Conservation (phyloP, 1,140 invertebrate genomes). For the Leptinotarsa undecemlineata region DNA sequence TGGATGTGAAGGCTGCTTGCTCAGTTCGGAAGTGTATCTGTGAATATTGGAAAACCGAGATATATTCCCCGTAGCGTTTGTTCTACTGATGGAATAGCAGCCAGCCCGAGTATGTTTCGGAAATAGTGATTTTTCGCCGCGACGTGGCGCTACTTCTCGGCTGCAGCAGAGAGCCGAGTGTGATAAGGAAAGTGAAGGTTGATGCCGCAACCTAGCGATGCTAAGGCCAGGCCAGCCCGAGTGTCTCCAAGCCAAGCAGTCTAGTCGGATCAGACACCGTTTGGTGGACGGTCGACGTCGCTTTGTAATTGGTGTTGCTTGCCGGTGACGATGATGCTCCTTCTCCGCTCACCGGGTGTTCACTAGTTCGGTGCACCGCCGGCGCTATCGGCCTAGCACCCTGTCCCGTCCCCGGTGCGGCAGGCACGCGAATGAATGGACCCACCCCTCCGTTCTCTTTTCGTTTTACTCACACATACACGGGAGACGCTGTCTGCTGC, state of each 20-base stretch:
- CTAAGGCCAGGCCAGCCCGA: neutral
- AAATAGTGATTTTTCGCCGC: neutral
- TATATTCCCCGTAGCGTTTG: no score
- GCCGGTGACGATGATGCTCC: constrained; percentile 20
- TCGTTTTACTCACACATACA: neutral
- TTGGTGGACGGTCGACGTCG: neutral
- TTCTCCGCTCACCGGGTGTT: neutral
- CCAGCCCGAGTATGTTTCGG: neutral
- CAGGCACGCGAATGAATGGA: constrained; percentile 10
- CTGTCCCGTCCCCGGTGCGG: neutral
- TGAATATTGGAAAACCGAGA: no score
- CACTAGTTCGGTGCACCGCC: neutral
- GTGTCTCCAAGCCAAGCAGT: constrained; percentile 9
- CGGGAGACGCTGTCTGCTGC: neutral
- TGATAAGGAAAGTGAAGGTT: neutral
- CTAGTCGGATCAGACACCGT: constrained; percentile 6
- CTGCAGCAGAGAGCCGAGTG: neutral
- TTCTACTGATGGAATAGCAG: neutral
- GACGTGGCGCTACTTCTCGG: neutral
- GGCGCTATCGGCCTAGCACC: neutral
- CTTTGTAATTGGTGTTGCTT: neutral
- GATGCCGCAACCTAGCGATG: neutral
- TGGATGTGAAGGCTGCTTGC: no score
- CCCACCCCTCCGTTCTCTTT: constrained; percentile 17
- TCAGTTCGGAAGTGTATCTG: neutral